Percentiles rank a stretch among this genome's conserved stretches.
These are phyloP conservation scores for Illadopsis cleaveri DNA, from an alignment of 2,113 vertebrate species.

Conservation along the genomic window DNA sequence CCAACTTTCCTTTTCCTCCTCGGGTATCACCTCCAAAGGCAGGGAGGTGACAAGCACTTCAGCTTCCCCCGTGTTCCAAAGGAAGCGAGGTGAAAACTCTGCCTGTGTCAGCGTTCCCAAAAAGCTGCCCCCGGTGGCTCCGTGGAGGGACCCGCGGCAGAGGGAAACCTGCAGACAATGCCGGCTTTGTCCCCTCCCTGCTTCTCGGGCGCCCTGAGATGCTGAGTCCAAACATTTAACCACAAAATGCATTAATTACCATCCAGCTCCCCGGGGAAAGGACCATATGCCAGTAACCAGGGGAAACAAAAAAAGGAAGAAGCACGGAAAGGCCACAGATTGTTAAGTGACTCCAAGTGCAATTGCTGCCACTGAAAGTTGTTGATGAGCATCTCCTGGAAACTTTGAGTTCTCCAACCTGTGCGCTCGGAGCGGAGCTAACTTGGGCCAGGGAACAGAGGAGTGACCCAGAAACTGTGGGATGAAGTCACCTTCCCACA, in stretches of 20 bases:
- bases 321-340: not conserved
- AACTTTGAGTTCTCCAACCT: not conserved
- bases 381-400: not conserved
- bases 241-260: constrained; percentile 37
- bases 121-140: not conserved
- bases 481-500: not conserved
- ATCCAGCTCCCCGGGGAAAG: not conserved
- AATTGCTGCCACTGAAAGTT: not conserved
- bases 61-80: not conserved
- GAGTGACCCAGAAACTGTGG: not conserved
- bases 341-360: not conserved
- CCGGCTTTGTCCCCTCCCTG: constrained; percentile 22
- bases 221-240: constrained; percentile 32
- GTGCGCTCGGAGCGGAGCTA: fast-evolving
- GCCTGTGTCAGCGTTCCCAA: not conserved
- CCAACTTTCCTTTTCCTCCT: not conserved
- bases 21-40: not conserved
- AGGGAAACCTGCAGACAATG: constrained; percentile 23
- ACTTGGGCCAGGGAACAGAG: not conserved
- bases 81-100: not conserved
- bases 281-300: not conserved
- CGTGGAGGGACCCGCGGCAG: not conserved
- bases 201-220: not conserved
- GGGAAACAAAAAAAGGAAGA: not conserved
- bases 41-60: not conserved